Evolutionary conservation across 2,797 vertebrate species (phyloP), one percentile per base, ranked within the genome.

Genomic region (Thamnophis elegans): DNA sequence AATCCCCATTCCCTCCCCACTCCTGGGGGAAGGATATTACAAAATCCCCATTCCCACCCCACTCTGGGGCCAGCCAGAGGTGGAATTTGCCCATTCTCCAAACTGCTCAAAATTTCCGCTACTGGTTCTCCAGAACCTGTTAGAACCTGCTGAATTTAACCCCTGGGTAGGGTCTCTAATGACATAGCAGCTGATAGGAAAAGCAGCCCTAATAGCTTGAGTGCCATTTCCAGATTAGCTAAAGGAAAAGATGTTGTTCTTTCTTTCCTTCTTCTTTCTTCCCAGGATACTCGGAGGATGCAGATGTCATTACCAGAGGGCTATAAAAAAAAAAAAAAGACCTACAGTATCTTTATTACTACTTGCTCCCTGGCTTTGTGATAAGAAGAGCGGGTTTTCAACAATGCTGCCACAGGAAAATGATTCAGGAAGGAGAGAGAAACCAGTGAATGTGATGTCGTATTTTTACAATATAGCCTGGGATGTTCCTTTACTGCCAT

Each of bases 401-500:
- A 14, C 47, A 11, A 28, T 1, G 3, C 32, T 51, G 14, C 54
- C 78, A 42, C 13, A 32, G 53, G 20, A 89, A 89, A 68, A 73
- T 86, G 59, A 89, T 87, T 86, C 16, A 13, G 55, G 51, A 82
- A 42, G 42, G 32, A 89, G 56, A 36, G 87, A 36, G 91, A 42
- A 93, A 18, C 18, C 87, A 58, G 54, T 62, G 68, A 89, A 93
- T 54, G 90, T 59, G 82, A 68, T 58, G 60, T 86, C 73, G 16
- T 89, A 86, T 82, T 91, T 89, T 82, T 89, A 91, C 59, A 89
- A 20, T 87, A 87, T 56, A 56, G 60, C 89, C 78, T 7, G 53
- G 78, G 82, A 56, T 91, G 42, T 91, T 91, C 58, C 88, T 93
- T 93, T 91, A 87, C 87, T 91, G 42, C 60, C 47, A 36, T 89